A percentile compares a stretch with the other conserved stretches of the same genome.
These are phyloP conservation scores for Alloplasta piceator DNA, from an alignment of 2,888 invertebrate species.

Conservation along the genomic window DNA sequence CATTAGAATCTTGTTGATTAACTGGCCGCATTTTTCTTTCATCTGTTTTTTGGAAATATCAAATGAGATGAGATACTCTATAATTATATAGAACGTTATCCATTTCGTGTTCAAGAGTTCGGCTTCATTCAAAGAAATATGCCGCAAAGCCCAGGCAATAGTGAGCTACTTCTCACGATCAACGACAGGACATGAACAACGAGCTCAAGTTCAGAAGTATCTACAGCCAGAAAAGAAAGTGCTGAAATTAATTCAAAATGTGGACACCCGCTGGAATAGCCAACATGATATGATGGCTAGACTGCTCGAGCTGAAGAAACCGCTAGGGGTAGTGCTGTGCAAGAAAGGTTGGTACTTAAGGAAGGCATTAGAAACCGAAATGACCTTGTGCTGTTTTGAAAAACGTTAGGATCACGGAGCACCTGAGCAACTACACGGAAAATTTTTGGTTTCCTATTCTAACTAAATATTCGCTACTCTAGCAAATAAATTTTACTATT, in stretches of 20 bases:
- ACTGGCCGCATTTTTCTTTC: too few species aligned
- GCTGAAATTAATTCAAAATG: conserved; percentile 29
- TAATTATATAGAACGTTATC: conserved; percentile 3
- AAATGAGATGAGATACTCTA: neutral
- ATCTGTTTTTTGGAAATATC: neutral
- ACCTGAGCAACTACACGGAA: too few species aligned
- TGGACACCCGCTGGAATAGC: conserved; percentile 40
- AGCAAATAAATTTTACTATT: too few species aligned
- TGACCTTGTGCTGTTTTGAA: too few species aligned
- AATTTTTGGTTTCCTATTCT: too few species aligned
- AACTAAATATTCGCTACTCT: too few species aligned
- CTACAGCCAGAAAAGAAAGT: conserved; percentile 19
- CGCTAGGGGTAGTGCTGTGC: conserved; percentile 22
- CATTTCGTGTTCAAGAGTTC: conserved; percentile 3
- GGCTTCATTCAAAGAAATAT: conserved; percentile 26
- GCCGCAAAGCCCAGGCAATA: conserved; percentile 34
- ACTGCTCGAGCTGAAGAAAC: conserved; percentile 25
- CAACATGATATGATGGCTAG: conserved; percentile 41
- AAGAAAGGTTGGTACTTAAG: neutral
- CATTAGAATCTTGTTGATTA: too few species aligned
- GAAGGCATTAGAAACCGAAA: neutral
- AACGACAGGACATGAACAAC: conserved; percentile 20
- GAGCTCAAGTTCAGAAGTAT: conserved; percentile 5
- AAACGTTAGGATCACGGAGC: too few species aligned
- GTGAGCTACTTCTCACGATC: conserved; percentile 29